Evolutionary conservation across 1,140 invertebrate genomes (phyloP).

Genomic region (Varroa destructor): DNA sequence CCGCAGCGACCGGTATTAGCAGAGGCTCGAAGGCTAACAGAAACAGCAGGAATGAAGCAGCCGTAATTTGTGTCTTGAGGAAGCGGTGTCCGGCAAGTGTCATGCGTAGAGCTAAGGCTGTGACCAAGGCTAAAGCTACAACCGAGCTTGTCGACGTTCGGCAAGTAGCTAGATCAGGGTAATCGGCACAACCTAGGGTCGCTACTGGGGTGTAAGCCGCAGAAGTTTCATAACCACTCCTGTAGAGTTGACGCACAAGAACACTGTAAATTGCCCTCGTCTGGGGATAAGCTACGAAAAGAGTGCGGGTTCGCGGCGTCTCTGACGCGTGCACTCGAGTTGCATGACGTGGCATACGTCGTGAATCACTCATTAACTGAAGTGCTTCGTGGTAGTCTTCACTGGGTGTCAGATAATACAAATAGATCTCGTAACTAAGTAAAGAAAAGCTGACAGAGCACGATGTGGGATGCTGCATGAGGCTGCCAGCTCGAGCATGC

Average conservation of each 20-base stretch:
- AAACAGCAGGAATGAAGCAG: not conserved
- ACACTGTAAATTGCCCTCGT: constrained; percentile 21
- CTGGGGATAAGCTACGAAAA: constrained; percentile 20
- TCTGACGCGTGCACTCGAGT: constrained; percentile 9
- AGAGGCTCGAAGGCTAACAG: constrained; percentile 13
- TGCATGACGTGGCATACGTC: not conserved
- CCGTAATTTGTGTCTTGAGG: constrained; percentile 22
- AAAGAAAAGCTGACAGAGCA: constrained; percentile 9
- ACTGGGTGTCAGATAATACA: constrained; percentile 9
- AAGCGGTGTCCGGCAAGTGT: constrained; percentile 10
- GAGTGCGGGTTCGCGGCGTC: not conserved
- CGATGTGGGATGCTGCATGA: not conserved
- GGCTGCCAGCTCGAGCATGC: constrained; percentile 4
- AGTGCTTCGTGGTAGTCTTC: constrained; percentile 25
- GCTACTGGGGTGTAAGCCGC: constrained; percentile 7
- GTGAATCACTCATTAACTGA: constrained; percentile 17
- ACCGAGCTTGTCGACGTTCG: constrained; percentile 14
- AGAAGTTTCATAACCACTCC: constrained; percentile 5
- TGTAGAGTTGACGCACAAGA: constrained; percentile 1
- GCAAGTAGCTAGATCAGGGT: constrained; percentile 3
- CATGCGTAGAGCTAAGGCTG: constrained; percentile 10
- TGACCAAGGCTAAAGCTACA: constrained; percentile 1
- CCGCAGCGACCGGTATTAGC: not conserved
- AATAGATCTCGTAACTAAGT: constrained; percentile 14
- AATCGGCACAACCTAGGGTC: constrained; percentile 10